phyloP scores from a whole-genome alignment of 2,113 vertebrate species.

The Desmodus rotundus region DNA sequence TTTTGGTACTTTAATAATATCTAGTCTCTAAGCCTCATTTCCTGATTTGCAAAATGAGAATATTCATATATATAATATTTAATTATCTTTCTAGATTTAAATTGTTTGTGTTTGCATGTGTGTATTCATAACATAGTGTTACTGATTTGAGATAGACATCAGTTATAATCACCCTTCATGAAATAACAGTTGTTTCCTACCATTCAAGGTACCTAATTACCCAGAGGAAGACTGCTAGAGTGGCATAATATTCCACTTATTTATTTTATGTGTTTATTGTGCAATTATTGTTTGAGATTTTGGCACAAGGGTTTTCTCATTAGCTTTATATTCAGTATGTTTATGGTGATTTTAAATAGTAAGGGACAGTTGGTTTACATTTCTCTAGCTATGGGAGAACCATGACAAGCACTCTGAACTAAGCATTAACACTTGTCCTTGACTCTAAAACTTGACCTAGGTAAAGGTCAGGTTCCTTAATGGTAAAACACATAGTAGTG shows the following conservation, averaged over 20 bases:
- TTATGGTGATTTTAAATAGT: conserved; percentile 16
- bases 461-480: background rate
- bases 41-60: background rate
- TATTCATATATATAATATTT: background rate
- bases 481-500: background rate
- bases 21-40: background rate
- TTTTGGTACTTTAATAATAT: background rate
- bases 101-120: background rate
- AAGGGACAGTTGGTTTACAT: conserved; percentile 13
- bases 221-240: background rate
- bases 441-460: conserved; percentile 29
- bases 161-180: background rate
- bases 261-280: background rate
- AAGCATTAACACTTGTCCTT: background rate
- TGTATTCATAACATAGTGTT: background rate
- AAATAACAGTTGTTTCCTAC: background rate
- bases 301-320: background rate
- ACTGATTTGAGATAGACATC: background rate
- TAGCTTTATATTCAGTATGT: background rate
- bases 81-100: background rate
- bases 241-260: background rate
- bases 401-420: background rate
- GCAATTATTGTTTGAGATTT: background rate
- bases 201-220: background rate
- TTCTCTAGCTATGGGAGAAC: background rate